phyloP scores from a whole-genome alignment of 2,797 vertebrate genomes.

The Limnodromus scolopaceus region DNA sequence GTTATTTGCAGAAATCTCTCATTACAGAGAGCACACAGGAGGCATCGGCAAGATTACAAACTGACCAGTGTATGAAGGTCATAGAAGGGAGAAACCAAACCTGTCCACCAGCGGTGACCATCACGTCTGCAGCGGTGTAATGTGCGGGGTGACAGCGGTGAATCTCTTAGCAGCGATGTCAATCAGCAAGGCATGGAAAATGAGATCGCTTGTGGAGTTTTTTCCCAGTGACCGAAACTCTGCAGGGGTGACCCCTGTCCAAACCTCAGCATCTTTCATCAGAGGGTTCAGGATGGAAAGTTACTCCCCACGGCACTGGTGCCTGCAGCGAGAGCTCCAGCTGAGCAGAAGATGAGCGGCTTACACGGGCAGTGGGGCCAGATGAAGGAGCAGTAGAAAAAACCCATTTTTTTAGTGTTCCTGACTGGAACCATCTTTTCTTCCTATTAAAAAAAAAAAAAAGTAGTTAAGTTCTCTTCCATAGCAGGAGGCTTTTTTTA shows the following conservation, averaged over 20 bases:
- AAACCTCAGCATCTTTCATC: neutral
- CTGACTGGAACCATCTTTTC: neutral
- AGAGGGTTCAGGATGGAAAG: neutral
- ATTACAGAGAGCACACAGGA: neutral
- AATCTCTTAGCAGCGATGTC: neutral
- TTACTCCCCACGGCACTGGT: neutral
- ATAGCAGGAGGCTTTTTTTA: rapidly evolving
- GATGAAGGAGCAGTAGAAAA: neutral
- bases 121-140: neutral
- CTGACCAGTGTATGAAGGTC: neutral
- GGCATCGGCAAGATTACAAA: neutral
- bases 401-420: rapidly evolving
- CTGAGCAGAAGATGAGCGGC: neutral
- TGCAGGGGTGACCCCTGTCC: neutral
- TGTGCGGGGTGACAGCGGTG: rapidly evolving
- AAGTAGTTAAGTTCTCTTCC: neutral
- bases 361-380: neutral
- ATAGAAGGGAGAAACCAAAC: neutral
- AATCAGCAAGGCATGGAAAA: neutral
- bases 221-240: neutral
- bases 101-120: rapidly evolving
- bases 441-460: neutral
- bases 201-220: neutral
- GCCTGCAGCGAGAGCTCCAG: rapidly evolving
- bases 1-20: neutral